These are phyloP conservation scores for Loris lydekkerianus DNA, from an alignment of 2,797 vertebrate genomes.

Conservation along the genomic window DNA sequence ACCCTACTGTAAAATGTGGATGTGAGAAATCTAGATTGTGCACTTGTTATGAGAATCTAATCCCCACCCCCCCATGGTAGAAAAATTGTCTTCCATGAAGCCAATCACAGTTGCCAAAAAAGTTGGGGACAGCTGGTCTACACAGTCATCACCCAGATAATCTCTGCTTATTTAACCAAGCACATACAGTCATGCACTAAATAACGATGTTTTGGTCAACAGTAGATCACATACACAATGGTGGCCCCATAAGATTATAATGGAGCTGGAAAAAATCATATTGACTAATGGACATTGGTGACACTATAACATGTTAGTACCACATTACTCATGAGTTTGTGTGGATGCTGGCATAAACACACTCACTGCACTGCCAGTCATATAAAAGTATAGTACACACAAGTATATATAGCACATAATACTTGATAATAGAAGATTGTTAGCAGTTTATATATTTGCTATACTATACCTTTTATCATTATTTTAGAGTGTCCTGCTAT, in stretches of 20 bases:
- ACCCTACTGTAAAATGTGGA: too few species aligned
- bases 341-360: neutral
- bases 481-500: neutral
- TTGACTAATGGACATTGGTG: neutral
- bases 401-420: neutral
- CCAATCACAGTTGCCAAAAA: too few species aligned
- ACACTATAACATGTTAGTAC: neutral
- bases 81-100: too few species aligned
- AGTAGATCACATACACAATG: neutral
- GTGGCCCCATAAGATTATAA: neutral
- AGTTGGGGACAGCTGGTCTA: neutral
- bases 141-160: neutral
- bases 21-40: too few species aligned
- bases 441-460: neutral
- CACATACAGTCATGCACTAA: neutral
- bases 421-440: neutral
- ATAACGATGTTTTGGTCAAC: neutral
- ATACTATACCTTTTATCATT: neutral
- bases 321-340: neutral
- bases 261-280: neutral
- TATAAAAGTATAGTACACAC: neutral
- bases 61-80: too few species aligned
- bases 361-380: neutral
- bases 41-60: too few species aligned
- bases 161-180: neutral